Base-by-base conservation (phyloP, 2,888 invertebrate genomes). In the Tenthredo distinguenda region DNA sequence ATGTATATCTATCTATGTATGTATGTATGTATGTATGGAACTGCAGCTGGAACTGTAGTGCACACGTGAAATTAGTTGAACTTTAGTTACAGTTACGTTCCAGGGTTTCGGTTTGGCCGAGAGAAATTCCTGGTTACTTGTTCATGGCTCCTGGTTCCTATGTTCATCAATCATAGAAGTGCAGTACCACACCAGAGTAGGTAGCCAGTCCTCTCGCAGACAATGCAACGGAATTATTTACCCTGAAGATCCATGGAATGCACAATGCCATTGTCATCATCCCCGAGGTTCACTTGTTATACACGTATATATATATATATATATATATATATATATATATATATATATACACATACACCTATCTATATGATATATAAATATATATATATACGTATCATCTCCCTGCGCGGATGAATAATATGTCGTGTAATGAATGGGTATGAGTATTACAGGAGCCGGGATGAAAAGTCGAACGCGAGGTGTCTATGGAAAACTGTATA, bases 111-210 rank as follows among this genome's bases (percentile, higher is more conserved):
- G 40, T 43, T 26, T 12, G 18, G n/a, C 7, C 15, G 79, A 37
- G 34, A 81, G 79, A 40, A 81, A 81, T 81, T 81, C 79, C 62
- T 18, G 62, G 47, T 4, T 47, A 2, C 47, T 47, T 12, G 47
- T 3, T 47, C 47, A 2, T 47, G 47, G 47, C 7, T 55, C 7
- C 62, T 21, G 79, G 50, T 55, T 55, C n/a, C 62, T 21, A 37
- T 81, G 58, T 81, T 81, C 79, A 81, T 81, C 79, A 81, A 81
- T 81, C 79, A 81, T 81, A 62, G 58, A 81, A 40, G n/a, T 3
- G 15, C 15, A n/a, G 7, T n/a, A 34, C 34, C 4, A 37, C 4
- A 37, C 15, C 37, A 26, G 58, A 50, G 43, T n/a, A 47, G 15
- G 77, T 50, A 77, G n/a, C 43, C 43, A 31, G 21, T 40, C 18